Percentiles rank a stretch among this genome's conserved stretches.
phyloP scores from a whole-genome alignment of 2,888 invertebrate species.

The Campoplex nolae region DNA sequence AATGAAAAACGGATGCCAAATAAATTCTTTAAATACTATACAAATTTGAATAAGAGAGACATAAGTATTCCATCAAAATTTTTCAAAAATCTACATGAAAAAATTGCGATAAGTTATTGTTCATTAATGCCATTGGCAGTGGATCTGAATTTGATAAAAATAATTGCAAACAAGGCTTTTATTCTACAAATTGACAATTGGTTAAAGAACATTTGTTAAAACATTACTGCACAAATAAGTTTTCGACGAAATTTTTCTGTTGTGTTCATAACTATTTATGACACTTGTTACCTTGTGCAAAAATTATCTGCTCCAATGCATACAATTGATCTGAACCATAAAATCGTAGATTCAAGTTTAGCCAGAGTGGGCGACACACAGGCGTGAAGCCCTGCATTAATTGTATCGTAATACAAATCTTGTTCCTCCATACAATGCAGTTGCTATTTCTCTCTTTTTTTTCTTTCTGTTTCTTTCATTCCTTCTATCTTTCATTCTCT shows the following conservation, averaged over 20 bases:
- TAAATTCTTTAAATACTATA: not conserved
- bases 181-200: not conserved
- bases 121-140: not conserved
- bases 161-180: not conserved
- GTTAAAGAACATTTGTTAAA: not conserved
- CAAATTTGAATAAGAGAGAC: not conserved
- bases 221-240: not conserved
- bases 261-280: not conserved
- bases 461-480: slow-evolving; percentile 84
- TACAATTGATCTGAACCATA: not conserved
- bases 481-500: slow-evolving; percentile 85
- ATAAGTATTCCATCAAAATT: not conserved
- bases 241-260: not conserved
- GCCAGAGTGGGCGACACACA: not conserved
- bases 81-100: not conserved
- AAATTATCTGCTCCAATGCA: not conserved
- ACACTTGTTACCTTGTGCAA: not conserved
- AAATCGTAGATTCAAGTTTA: not conserved
- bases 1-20: not conserved
- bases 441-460: slow-evolving; percentile 82
- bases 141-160: not conserved
- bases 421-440: slow-evolving; percentile 69
- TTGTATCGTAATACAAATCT: not conserved
- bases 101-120: not conserved
- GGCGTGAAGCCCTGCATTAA: not conserved